A percentile compares a stretch with the other conserved stretches of the same genome.
Conservation (phyloP, 2,888 invertebrate genomes). For the Temnothorax ravouxi region DNA sequence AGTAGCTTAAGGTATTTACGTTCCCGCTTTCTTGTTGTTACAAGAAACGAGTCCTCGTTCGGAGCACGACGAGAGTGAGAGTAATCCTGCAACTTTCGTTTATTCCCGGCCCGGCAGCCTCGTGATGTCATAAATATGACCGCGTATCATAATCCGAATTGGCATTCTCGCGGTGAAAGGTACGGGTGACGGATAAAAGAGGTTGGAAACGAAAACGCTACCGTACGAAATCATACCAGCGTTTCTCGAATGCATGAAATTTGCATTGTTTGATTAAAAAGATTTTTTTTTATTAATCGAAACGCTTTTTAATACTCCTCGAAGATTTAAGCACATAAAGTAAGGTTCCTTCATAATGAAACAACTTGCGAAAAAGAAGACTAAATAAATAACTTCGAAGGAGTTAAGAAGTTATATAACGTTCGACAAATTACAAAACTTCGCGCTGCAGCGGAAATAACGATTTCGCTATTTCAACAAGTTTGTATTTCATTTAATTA, state of each 20-base stretch:
- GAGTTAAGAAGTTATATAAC: conserved; percentile 25
- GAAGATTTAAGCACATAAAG: not conserved
- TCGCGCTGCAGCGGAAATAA: conserved; percentile 34
- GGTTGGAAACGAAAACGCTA: conserved; percentile 61
- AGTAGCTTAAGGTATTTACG: not conserved
- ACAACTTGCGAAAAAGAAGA: conserved; percentile 18
- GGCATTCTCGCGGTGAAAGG: conserved; percentile 73
- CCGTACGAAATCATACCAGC: not conserved
- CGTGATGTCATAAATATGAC: conserved; percentile 84
- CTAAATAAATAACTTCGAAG: conserved; percentile 4
- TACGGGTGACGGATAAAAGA: conserved; percentile 69
- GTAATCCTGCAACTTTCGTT: conserved; percentile 85
- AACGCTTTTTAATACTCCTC: not conserved
- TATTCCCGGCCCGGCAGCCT: conserved; percentile 78
- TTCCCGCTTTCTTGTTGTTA: conserved; percentile 49
- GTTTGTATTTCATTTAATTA: conserved; percentile 49
- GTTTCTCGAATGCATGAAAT: not conserved
- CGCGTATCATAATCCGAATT: conserved; percentile 81
- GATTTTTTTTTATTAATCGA: not conserved
- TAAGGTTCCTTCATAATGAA: not conserved
- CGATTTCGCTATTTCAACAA: conserved; percentile 39
- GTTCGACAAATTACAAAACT: conserved; percentile 46
- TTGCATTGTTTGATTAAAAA: not conserved
- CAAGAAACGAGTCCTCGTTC: conserved; percentile 79
- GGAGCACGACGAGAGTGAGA: conserved; percentile 81